Conservation (phyloP, 2,797 vertebrate genomes). For the Macropodus opercularis region DNA sequence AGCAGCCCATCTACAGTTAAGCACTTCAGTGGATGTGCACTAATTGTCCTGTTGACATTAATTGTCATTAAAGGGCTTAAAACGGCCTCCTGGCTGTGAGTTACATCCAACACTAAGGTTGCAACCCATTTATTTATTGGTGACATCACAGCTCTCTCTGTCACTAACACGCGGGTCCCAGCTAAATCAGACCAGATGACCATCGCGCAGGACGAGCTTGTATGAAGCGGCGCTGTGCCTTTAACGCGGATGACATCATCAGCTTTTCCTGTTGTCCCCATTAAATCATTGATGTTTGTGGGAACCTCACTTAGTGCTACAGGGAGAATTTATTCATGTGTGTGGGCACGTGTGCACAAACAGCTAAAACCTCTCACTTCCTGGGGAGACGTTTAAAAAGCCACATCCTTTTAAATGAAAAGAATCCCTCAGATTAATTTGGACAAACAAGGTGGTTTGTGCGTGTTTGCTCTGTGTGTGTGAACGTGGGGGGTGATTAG, state of each 20-base stretch:
- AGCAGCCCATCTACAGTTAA: slow-evolving; percentile 72
- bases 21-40: slow-evolving; percentile 76
- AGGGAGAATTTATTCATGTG: slow-evolving; percentile 29
- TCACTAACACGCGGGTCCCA: slow-evolving; percentile 25
- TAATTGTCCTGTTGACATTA: slow-evolving; percentile 85
- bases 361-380: slow-evolving; percentile 62
- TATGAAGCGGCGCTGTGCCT: slow-evolving; percentile 20
- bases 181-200: slow-evolving; percentile 56
- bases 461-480: slow-evolving; percentile 36
- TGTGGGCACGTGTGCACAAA: slow-evolving; percentile 11
- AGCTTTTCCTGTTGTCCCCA: slow-evolving; percentile 34
- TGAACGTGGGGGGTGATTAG: slow-evolving; percentile 54
- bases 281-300: slow-evolving; percentile 48
- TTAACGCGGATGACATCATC: slow-evolving; percentile 65
- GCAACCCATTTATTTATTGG: slow-evolving; percentile 78
- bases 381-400: slow-evolving; percentile 56
- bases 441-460: slow-evolving; percentile 68
- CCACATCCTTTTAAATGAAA: slow-evolving; percentile 62
- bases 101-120: slow-evolving; percentile 61
- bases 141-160: slow-evolving; percentile 61
- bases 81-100: slow-evolving; percentile 68
- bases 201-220: slow-evolving; percentile 35
- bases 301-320: slow-evolving; percentile 36
- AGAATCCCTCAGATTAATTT: slow-evolving; percentile 78
- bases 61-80: slow-evolving; percentile 83